Conservation (phyloP, 2,888 invertebrate species). For the Lithophane ornitopus region DNA sequence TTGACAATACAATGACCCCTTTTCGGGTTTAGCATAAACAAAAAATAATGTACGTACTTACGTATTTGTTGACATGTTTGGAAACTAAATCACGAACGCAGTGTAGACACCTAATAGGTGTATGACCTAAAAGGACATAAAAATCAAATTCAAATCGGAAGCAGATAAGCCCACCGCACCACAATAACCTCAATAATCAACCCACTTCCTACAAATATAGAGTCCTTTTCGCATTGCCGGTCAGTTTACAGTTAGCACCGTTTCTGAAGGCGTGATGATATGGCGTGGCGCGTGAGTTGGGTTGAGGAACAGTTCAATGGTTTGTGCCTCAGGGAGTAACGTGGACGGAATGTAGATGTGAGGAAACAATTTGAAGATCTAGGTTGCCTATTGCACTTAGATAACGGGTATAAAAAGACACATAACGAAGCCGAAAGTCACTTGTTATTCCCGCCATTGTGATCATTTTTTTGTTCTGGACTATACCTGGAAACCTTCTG, state of each 20-base stretch:
- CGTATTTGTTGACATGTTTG: background rate
- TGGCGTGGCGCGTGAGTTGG: constrained; percentile 78
- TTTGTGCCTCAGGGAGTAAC: constrained; percentile 60
- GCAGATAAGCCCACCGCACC: constrained; percentile 32
- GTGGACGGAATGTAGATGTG: constrained; percentile 68
- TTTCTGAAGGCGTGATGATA: constrained; percentile 77
- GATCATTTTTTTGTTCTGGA: no score
- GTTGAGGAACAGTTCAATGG: constrained; percentile 70
- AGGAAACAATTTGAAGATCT: constrained; percentile 29
- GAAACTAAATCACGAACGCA: background rate
- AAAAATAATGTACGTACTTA: no score
- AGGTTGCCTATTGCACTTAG: constrained; percentile 18
- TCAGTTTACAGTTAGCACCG: constrained; percentile 79
- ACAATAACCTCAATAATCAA: constrained; percentile 77
- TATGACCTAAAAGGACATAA: constrained; percentile 9
- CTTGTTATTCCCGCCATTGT: no score
- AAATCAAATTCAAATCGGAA: constrained; percentile 46
- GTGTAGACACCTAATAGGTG: background rate
- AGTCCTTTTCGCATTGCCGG: constrained; percentile 78
- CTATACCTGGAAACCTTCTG: no score
- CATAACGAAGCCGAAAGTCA: no score
- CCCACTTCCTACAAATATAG: constrained; percentile 76
- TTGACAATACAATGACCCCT: no score
- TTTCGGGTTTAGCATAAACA: no score
- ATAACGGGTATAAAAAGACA: background rate